Base-by-base conservation (phyloP, 2,797 vertebrate genomes). In the Sciurus carolinensis region DNA sequence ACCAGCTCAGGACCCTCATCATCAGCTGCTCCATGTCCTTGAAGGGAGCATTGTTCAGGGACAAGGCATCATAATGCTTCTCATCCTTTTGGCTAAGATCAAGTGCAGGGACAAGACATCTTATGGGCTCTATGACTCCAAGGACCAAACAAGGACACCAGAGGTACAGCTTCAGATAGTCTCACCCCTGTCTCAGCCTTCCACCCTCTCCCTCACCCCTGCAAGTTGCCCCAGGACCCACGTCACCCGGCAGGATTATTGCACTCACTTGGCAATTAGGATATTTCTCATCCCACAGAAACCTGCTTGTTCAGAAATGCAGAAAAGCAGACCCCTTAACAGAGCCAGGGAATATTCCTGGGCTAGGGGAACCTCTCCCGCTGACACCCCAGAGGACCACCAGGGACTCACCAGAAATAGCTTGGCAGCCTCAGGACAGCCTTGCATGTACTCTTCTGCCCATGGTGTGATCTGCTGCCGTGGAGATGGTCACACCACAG, bases 391-490 rank as follows among this genome's bases (percentile, higher is more conserved):
- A 17, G 39, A 24, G 26, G 26, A 11, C 88, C 52, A 69, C 1
- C 42, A 44, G 28, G 82, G 44, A 91, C 96, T 96, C 96, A 71
- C 81, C 50, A n/a, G 33, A 64, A 81, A 8, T n/a, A 22, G 72
- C 52, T 87, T 28, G 57, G 52, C 1, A 10, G 57, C 59, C 95
- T 30, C 1, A 24, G 13, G 50, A 33, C 54, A n/a, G 72, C 24
- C 57, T 44, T 1, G 1, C 52, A 4, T 18, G 30, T 0, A 14
- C 12, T 54, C 59, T 57, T 39, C 24, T 30, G 50, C 76, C 94
- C 13, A 1, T 36, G 30, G 76, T 30, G 14, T 0, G 26, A 13
- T 13, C 54, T 2, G 28, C 22, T 0, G 2, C 4, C 1, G 69
- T 75, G 1, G 0, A 6, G 3, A 33, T 1, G 1, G 80, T 47